phyloP scores from a whole-genome alignment of 2,113 vertebrate species.

The Tachuris rubrigastra region DNA sequence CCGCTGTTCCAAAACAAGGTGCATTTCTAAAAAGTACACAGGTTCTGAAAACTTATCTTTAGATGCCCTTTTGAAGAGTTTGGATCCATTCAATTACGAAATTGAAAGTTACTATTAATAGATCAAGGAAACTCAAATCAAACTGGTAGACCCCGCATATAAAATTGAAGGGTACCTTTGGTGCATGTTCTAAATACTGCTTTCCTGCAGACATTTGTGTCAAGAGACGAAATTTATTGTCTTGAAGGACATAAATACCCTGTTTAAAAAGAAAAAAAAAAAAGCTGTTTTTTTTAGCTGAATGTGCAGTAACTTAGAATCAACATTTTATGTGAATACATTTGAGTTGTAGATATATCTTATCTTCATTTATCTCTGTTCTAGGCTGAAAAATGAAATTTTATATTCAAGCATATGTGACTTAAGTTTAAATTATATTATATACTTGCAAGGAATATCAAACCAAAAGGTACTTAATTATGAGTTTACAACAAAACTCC shows the following conservation, averaged over 20 bases:
- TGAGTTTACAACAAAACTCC: background rate
- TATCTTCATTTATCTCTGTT: background rate
- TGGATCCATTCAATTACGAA: background rate
- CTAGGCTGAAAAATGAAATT: background rate
- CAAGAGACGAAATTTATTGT: slow-evolving; percentile 91
- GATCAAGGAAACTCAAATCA: background rate
- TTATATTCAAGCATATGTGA: background rate
- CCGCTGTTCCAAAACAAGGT: background rate
- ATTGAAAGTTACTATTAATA: background rate
- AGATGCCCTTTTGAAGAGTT: background rate
- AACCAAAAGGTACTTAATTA: background rate
- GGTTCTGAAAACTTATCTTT: background rate
- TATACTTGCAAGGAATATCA: background rate
- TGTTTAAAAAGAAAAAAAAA: slow-evolving; percentile 53
- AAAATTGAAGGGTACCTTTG: slow-evolving; percentile 80
- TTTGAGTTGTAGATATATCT: background rate
- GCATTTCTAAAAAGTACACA: background rate
- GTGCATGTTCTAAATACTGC: slow-evolving; percentile 92
- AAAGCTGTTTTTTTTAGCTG: background rate
- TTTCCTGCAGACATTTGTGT: slow-evolving; percentile 91
- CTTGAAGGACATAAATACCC: slow-evolving; percentile 97
- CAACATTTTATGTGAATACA: background rate
- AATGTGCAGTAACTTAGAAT: background rate
- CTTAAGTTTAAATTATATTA: background rate
- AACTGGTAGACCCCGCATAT: background rate